These are phyloP conservation scores for Pseudobourletiella spinata DNA, from an alignment of 1,140 invertebrate genomes.

Conservation along the genomic window DNA sequence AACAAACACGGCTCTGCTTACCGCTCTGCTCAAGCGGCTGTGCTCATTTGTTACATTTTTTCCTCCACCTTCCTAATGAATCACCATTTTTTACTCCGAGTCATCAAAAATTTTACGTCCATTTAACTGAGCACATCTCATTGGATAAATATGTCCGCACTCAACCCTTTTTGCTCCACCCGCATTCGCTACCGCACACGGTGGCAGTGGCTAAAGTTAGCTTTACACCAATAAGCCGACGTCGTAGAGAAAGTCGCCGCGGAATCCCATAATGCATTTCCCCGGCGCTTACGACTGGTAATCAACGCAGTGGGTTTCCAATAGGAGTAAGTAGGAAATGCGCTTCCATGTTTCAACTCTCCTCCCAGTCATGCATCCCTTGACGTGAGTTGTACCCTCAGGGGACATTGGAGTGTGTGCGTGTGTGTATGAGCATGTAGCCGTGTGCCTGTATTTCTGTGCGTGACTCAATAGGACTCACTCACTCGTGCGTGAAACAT, in stretches of 20 bases:
- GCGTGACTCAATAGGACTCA: neutral
- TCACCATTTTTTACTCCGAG: neutral
- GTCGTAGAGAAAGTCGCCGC: neutral
- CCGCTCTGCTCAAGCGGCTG: neutral
- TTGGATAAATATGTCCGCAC: too few relatives aligned
- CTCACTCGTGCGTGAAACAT: neutral
- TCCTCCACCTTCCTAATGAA: neutral
- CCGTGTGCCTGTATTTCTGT: neutral
- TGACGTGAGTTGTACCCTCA: too few relatives aligned
- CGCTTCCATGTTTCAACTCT: too few relatives aligned
- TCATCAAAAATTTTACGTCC: neutral
- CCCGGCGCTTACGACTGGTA: too few relatives aligned
- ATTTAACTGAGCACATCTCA: too few relatives aligned
- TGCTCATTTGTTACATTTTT: constrained; percentile 2
- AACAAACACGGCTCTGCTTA: too few relatives aligned
- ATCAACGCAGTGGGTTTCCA: too few relatives aligned
- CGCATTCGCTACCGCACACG: neutral
- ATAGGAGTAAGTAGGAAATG: too few relatives aligned
- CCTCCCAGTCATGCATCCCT: too few relatives aligned
- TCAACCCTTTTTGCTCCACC: too few relatives aligned
- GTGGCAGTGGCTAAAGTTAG: neutral
- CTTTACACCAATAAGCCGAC: neutral
- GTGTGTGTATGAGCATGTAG: too few relatives aligned
- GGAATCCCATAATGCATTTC: neutral
- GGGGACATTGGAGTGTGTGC: too few relatives aligned